Conservation (phyloP, 2,113 vertebrate genomes). For the Pachycephala philippinensis region DNA sequence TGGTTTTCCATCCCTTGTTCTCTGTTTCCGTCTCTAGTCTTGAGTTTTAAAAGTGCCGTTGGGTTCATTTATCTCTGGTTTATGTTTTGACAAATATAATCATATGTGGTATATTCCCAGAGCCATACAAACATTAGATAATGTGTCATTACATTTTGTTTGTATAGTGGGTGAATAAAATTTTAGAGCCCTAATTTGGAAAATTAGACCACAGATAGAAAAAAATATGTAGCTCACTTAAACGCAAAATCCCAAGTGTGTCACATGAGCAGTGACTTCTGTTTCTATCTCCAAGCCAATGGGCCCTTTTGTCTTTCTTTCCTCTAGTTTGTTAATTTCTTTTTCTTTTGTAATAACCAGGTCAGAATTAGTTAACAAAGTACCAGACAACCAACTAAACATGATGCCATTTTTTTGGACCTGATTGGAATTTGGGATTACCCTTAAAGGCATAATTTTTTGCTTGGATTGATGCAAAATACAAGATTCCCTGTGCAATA, state of each 20-base stretch:
- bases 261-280: background rate
- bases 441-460: background rate
- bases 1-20: background rate
- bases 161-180: background rate
- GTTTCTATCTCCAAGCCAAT: background rate
- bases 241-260: background rate
- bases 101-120: background rate
- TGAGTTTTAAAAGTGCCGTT: background rate
- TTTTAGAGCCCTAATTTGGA: background rate
- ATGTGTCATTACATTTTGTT: background rate
- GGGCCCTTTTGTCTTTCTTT: background rate
- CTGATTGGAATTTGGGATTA: background rate
- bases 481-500: background rate
- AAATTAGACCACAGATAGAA: background rate
- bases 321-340: background rate
- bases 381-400: background rate
- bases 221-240: background rate
- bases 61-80: background rate
- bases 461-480: background rate
- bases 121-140: background rate
- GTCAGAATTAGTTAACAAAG: background rate
- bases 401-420: background rate
- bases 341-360: background rate
- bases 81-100: background rate
- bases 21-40: background rate